phyloP scores from a whole-genome alignment of 1,140 invertebrate species.

The Fopius arisanus region DNA sequence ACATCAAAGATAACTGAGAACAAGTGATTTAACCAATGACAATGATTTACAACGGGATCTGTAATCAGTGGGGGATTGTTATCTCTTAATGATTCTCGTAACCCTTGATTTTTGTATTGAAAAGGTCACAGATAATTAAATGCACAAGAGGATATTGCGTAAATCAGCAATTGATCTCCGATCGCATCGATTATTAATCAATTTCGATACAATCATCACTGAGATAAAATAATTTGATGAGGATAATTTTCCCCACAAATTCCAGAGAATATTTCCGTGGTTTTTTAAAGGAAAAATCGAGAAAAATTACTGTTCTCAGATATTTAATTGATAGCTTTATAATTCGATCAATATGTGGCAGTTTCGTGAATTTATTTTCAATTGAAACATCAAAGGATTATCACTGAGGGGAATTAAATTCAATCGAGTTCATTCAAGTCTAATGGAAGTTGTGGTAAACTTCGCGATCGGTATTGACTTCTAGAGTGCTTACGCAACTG shows the following conservation, averaged over 20 bases:
- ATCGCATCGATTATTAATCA: neutral
- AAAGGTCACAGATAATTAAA: neutral
- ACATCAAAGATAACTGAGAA: neutral
- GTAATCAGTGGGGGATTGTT: neutral
- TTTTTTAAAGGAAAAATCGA: too few relatives aligned
- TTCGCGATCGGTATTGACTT: too few relatives aligned
- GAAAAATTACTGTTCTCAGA: too few relatives aligned
- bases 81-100: neutral
- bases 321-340: neutral
- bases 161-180: neutral
- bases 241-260: too few relatives aligned
- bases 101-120: neutral
- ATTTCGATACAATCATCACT: neutral
- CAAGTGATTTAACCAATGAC: neutral
- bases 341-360: neutral
- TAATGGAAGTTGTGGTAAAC: too few relatives aligned
- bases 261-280: too few relatives aligned
- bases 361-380: neutral
- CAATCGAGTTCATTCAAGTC: too few relatives aligned
- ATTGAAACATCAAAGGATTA: too few relatives aligned
- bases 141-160: neutral
- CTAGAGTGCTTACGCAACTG: too few relatives aligned
- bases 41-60: neutral
- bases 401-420: too few relatives aligned
- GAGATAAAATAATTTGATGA: neutral